A percentile compares a stretch with the other conserved stretches of the same genome.
These are phyloP conservation scores for Todiramphus saurophagus DNA, from an alignment of 2,113 vertebrate genomes.

Conservation along the genomic window DNA sequence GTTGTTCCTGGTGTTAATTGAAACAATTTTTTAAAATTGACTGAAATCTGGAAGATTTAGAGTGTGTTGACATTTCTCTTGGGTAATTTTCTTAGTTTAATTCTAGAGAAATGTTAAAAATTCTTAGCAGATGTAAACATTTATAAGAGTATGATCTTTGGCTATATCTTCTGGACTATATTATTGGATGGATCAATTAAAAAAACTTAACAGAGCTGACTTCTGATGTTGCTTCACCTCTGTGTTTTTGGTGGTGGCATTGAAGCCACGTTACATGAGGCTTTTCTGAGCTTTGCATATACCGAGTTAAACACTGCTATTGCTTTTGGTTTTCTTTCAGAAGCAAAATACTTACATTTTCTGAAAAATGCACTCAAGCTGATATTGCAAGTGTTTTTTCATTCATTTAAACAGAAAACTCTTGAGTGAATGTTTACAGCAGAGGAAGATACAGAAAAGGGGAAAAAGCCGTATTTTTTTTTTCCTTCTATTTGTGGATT, in stretches of 20 bases:
- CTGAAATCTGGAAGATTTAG: background rate
- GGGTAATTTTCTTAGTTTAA: background rate
- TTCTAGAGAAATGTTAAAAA: background rate
- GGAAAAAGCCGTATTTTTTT: background rate
- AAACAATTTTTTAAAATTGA: background rate
- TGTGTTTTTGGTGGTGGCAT: background rate
- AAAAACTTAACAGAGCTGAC: background rate
- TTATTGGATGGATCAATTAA: background rate
- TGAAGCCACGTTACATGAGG: background rate
- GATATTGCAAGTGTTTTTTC: background rate
- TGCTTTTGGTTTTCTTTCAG: background rate
- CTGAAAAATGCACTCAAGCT: background rate
- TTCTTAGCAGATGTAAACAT: background rate
- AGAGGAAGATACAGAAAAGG: background rate
- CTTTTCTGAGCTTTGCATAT: background rate
- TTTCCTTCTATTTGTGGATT: background rate
- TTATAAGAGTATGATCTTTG: background rate
- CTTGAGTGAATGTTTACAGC: background rate
- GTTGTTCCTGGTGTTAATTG: background rate
- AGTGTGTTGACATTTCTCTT: background rate
- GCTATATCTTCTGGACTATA: background rate
- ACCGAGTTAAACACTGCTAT: background rate
- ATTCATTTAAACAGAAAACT: background rate
- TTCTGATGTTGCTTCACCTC: background rate
- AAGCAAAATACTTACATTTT: background rate